Base-by-base conservation (phyloP, 2,113 vertebrate genomes). In the Nothobranchius furzeri region DNA sequence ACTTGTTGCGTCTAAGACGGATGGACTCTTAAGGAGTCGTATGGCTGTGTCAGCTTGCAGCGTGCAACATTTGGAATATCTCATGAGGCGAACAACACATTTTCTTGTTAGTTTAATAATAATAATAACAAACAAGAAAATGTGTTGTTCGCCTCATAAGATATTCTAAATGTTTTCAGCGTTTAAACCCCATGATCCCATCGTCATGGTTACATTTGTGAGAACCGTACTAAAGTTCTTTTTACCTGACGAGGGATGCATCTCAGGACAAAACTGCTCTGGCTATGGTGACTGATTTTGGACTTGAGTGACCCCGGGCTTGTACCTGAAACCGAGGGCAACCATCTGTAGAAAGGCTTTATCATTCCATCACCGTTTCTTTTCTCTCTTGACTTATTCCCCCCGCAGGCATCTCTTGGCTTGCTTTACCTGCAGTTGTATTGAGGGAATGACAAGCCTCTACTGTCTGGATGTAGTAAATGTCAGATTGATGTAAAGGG, bases 401-500 rank as follows among this genome's bases (percentile, higher is more conserved):
- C 1, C 76, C 82, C 79, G 68, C 62, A 53, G 75, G 76, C 85
- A 57, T 80, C 70, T 66, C 36, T 64, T 78, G 73, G 79, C 83
- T 82, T 88, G 79, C 75, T 83, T 89, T 85, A 87, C 75, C 63
- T 79, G 71, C 71, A 60, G 43, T 46, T 87, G 81, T 76, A 84
- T 69, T 69, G 73, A 76, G 71, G 73, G 67, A 75, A 82, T 75
- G 83, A 85, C 83, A 81, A 75, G 79, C 81, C 75, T 81, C 76
- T 84, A 60, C 74, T 40, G 37, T 52, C 68, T 70, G 72, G 63
- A 81, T 48, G 57, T 36, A 20, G 24, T 65, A 68, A 53, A 70
- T 71, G 65, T 85, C 73, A 84, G 82, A 88, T 84, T 87, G 86
- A 88, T 89, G 71, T 77, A 72, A 54, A 58, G 69, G 73, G 84